Conservation (phyloP, 1,140 invertebrate species). For the Aphaenogaster rudis region DNA sequence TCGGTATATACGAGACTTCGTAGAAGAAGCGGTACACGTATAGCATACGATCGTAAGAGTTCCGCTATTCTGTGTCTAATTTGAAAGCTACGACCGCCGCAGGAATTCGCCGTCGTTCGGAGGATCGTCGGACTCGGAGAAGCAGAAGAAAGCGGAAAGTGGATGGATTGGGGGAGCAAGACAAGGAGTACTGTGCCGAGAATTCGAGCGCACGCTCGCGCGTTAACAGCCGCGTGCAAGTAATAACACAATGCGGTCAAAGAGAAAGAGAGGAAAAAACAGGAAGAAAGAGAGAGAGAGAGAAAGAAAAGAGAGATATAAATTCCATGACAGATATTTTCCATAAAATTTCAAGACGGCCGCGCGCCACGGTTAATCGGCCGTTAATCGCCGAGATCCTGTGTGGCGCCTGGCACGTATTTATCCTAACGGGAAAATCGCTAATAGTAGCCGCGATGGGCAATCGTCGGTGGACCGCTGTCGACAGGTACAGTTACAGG, state of each 20-base stretch:
- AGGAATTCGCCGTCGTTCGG: conserved; percentile 28
- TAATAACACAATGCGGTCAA: conserved; percentile 11
- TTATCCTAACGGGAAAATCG: conserved; percentile 81
- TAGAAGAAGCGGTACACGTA: conserved; percentile 14
- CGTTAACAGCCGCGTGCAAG: background rate
- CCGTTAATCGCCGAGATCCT: conserved; percentile 73
- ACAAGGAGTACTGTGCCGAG: background rate
- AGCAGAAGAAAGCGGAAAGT: background rate
- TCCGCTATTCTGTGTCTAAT: conserved; percentile 47
- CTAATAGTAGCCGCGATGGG: conserved; percentile 74
- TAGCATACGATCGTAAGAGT: conserved; percentile 14
- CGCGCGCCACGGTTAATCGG: conserved; percentile 69
- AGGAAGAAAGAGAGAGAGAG: background rate
- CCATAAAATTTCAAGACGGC: conserved; percentile 62
- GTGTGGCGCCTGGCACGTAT: conserved; percentile 76
- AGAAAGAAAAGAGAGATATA: background rate
- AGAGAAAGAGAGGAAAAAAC: background rate
- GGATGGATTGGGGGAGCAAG: background rate
- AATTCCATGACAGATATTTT: conserved; percentile 53
- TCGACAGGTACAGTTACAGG: conserved; percentile 72
- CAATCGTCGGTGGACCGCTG: conserved; percentile 62
- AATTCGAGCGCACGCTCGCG: background rate
- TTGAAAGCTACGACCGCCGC: conserved; percentile 20
- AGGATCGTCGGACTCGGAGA: background rate
- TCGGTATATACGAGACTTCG: background rate